These are phyloP conservation scores for Chaetops frenatus DNA, from an alignment of 2,113 vertebrate genomes.

Conservation along the genomic window DNA sequence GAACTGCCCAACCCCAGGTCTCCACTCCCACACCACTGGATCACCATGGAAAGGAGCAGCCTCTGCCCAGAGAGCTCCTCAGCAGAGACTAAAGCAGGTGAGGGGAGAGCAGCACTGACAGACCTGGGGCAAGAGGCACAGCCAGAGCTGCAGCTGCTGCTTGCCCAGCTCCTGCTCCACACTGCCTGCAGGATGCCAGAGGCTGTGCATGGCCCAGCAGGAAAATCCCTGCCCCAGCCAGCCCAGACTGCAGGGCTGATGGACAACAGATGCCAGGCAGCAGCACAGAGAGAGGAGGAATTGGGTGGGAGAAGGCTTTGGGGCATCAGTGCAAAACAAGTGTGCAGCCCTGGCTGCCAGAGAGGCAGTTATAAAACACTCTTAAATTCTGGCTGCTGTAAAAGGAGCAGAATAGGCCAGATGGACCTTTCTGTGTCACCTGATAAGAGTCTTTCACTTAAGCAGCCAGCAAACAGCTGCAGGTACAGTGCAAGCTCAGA, in stretches of 20 bases:
- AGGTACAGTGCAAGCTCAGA: not conserved
- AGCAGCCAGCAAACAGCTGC: not conserved
- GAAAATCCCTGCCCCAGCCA: not conserved
- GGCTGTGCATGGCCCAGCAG: not conserved
- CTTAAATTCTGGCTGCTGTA: not conserved
- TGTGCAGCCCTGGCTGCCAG: not conserved
- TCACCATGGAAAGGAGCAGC: not conserved
- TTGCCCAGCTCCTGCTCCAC: not conserved
- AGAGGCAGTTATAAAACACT: not conserved
- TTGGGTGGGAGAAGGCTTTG: not conserved
- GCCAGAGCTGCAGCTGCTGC: not conserved
- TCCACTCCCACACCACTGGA: not conserved
- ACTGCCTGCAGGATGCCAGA: not conserved
- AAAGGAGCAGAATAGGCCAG: not conserved
- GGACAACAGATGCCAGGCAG: not conserved
- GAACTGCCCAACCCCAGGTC: not conserved
- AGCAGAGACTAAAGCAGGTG: not conserved
- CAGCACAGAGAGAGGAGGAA: not conserved
- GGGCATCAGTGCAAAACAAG: not conserved
- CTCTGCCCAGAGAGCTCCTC: not conserved
- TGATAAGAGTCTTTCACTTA: not conserved
- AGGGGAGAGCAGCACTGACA: not conserved
- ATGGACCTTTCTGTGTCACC: not conserved
- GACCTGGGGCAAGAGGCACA: not conserved
- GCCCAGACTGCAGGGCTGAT: not conserved